A percentile compares a stretch with the other conserved stretches of the same genome.
Evolutionary conservation across 1,140 invertebrate genomes (phyloP).

Genomic region (Rhynchophorus ferrugineus): DNA sequence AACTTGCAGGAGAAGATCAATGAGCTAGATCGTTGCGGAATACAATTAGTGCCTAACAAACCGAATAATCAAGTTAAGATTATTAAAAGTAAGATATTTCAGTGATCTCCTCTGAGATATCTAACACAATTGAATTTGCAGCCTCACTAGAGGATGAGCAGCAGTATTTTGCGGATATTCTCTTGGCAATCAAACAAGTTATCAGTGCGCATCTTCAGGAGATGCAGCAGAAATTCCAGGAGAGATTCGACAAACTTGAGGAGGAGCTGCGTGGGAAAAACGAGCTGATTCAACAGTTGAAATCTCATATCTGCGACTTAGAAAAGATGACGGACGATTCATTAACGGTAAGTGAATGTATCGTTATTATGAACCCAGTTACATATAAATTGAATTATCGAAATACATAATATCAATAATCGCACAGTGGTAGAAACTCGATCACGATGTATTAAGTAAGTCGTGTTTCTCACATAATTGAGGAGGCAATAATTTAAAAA

Average conservation of each 20-base stretch:
- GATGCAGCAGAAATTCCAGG: constrained; percentile 58
- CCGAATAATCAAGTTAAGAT: constrained; percentile 36
- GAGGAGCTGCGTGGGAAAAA: constrained; percentile 67
- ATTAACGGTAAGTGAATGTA: constrained; percentile 45
- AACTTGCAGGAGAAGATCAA: constrained; percentile 25
- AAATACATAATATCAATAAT: too few relatives aligned
- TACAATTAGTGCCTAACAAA: constrained; percentile 34
- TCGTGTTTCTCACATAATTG: too few relatives aligned
- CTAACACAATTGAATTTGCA: not conserved
- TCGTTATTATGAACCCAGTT: too few relatives aligned
- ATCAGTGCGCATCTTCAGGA: constrained; percentile 63
- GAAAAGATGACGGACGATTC: constrained; percentile 51
- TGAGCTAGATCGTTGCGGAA: constrained; percentile 31
- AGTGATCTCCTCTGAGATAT: not conserved
- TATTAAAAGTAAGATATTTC: constrained; percentile 34
- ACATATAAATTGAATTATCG: too few relatives aligned
- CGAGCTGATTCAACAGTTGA: constrained; percentile 68
- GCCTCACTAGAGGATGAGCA: constrained; percentile 54
- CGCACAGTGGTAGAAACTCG: too few relatives aligned
- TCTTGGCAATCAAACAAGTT: constrained; percentile 66
- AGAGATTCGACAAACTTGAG: constrained; percentile 63
- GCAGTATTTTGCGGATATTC: constrained; percentile 67
- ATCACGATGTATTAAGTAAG: too few relatives aligned
- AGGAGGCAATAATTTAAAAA: constrained; percentile 4
- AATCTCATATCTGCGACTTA: constrained; percentile 60